phyloP scores from a whole-genome alignment of 2,888 invertebrate genomes.

The Leistus spinibarbis region DNA sequence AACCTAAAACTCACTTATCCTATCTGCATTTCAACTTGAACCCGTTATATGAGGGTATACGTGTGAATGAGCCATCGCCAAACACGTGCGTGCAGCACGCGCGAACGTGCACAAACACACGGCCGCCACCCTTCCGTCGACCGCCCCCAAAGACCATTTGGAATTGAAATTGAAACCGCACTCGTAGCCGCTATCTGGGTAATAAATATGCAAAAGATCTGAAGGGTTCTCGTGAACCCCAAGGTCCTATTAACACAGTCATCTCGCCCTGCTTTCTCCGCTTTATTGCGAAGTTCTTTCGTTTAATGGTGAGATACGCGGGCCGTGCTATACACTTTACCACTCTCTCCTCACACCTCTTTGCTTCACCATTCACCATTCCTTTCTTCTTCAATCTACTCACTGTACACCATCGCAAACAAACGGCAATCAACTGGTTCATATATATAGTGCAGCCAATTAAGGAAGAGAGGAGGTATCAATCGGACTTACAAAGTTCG shows the following conservation, averaged over 20 bases:
- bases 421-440: slow-evolving; percentile 9
- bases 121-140: neutral
- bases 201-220: slow-evolving; percentile 39
- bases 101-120: neutral
- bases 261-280: slow-evolving; percentile 36
- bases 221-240: slow-evolving; percentile 33
- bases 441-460: neutral
- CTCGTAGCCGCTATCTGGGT: slow-evolving; percentile 27
- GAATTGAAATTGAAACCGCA: slow-evolving; percentile 35
- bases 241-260: slow-evolving; percentile 36
- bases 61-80: neutral
- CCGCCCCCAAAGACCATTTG: slow-evolving; percentile 2
- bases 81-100: neutral
- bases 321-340: neutral
- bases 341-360: neutral
- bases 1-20: neutral
- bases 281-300: slow-evolving; percentile 39
- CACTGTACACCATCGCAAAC: slow-evolving; percentile 4
- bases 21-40: neutral
- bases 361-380: neutral
- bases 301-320: slow-evolving; percentile 37
- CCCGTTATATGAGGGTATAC: neutral
- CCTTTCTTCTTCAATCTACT: neutral
- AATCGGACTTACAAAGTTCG: neutral
- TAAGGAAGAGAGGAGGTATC: neutral